Evolutionary conservation across 2,888 invertebrate genomes (phyloP), one percentile per base, ranked within the genome.

Genomic region (Loripinus fragilis): DNA sequence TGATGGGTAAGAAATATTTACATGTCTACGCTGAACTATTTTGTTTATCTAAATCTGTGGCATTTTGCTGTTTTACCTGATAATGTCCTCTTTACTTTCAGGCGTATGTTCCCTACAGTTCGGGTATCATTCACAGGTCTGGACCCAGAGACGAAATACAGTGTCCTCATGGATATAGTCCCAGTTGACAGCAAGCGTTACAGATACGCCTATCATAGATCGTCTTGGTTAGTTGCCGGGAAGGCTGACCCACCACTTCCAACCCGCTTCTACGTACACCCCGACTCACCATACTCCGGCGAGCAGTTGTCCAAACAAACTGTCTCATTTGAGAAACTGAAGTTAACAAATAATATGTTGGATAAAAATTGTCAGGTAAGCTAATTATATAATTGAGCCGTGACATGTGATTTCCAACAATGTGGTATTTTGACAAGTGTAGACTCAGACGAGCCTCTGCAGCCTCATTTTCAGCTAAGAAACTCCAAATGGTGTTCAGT

Each of bases 51-150:
- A n/a, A n/a, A n/a, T n/a, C n/a, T n/a, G n/a, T n/a, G n/a, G n/a
- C n/a, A n/a, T n/a, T n/a, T n/a, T n/a, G n/a, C n/a, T n/a, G n/a
- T n/a, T n/a, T n/a, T n/a, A n/a, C n/a, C n/a, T n/a, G n/a, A n/a
- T n/a, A n/a, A n/a, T n/a, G n/a, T n/a, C n/a, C n/a, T n/a, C n/a
- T n/a, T 38, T 38, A 76, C 28, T 72, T 86, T 15, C 95, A 99
- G 99, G 94, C 96, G 99, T 91, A 99, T 99, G 99, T 99, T 99
- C 94, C 99, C 99, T 86, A 98, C 98, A 86, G 96, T 99, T 90
- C 96, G 98, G 84, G 97, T 98, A 84, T 97, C 98, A 82, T 98
- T 99, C 95, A 96, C 96, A 87, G 96, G 96, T 5, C 94, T 96
- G 65, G 95, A 96, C 75, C 94, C 95, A 0, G 96, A 94, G 65